A percentile compares a stretch with the other conserved stretches of the same genome.
Evolutionary conservation across 2,797 vertebrate genomes (phyloP).

Genomic region (Buphagus erythrorhynchus): DNA sequence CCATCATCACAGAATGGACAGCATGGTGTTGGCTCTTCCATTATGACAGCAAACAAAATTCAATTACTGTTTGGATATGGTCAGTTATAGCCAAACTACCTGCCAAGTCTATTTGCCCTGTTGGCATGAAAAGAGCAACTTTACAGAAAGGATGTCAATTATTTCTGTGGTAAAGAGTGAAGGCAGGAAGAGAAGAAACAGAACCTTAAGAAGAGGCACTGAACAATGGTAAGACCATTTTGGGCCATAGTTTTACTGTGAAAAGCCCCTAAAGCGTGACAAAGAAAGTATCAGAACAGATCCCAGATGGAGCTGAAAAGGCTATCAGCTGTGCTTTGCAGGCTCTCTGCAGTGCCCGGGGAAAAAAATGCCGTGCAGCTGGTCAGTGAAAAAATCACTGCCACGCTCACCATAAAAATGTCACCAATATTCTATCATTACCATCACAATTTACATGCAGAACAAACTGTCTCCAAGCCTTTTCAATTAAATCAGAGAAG

Average conservation of each 20-base stretch:
- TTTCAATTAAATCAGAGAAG: slow-evolving; percentile 26
- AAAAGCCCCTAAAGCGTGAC: neutral
- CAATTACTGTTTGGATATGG: slow-evolving; percentile 61
- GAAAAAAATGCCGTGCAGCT: neutral
- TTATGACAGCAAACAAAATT: slow-evolving; percentile 41
- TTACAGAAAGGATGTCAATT: slow-evolving; percentile 24
- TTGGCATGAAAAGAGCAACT: slow-evolving; percentile 17
- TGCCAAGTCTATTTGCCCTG: slow-evolving; percentile 52
- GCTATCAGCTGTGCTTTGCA: slow-evolving; percentile 6
- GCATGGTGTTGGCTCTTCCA: slow-evolving; percentile 7
- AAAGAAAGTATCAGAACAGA: neutral
- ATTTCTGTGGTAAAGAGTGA: neutral
- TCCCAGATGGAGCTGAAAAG: slow-evolving; percentile 31
- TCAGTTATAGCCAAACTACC: slow-evolving; percentile 51
- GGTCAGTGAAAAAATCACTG: slow-evolving; percentile 26
- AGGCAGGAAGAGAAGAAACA: slow-evolving; percentile 11
- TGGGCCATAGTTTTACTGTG: neutral
- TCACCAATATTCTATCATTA: neutral
- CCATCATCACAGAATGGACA: neutral
- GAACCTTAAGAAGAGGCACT: neutral
- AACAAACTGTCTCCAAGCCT: neutral
- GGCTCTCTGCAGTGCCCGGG: neutral
- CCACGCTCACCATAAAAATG: neutral
- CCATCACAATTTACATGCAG: neutral
- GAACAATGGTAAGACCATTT: neutral